Conservation (phyloP, 1,140 invertebrate genomes). For the Heliconius melpomene region DNA sequence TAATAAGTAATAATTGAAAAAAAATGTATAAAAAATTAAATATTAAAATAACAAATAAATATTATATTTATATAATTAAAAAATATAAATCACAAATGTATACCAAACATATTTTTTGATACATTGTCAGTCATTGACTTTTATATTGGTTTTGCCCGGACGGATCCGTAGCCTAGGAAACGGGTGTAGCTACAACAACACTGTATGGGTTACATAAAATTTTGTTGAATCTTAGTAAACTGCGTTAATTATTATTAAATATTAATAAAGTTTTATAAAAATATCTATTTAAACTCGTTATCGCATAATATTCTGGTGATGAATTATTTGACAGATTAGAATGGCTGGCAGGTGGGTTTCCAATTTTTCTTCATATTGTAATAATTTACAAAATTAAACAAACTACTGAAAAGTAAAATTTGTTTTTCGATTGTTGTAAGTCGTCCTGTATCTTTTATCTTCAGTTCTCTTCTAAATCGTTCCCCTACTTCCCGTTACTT, state of each 20-base stretch:
- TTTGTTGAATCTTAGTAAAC: conserved; percentile 32
- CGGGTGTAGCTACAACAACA: conserved; percentile 80
- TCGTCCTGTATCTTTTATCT: background rate
- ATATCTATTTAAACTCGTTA: conserved; percentile 20
- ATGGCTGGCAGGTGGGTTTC: conserved; percentile 72
- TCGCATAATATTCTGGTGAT: conserved; percentile 43
- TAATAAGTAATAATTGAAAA: background rate
- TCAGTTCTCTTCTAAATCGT: conserved; percentile 19
- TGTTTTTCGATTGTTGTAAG: conserved; percentile 4
- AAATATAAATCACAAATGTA: background rate
- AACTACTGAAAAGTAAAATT: background rate
- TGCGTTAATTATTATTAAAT: conserved; percentile 29
- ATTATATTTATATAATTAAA: background rate
- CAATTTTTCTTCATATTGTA: conserved; percentile 24
- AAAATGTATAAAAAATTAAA: background rate
- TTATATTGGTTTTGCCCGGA: conserved; percentile 33
- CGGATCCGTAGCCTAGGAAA: conserved; percentile 77
- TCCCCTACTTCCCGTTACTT: conserved; percentile 40
- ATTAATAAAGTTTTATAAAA: conserved; percentile 12
- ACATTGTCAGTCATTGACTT: conserved; percentile 22
- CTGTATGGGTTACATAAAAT: conserved; percentile 71
- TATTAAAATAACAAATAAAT: background rate
- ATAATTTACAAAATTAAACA: background rate
- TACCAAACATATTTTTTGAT: background rate
- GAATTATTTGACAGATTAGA: conserved; percentile 70